These are phyloP conservation scores for Hydroisotoma schaefferi DNA, from an alignment of 2,888 invertebrate genomes.

Conservation along the genomic window DNA sequence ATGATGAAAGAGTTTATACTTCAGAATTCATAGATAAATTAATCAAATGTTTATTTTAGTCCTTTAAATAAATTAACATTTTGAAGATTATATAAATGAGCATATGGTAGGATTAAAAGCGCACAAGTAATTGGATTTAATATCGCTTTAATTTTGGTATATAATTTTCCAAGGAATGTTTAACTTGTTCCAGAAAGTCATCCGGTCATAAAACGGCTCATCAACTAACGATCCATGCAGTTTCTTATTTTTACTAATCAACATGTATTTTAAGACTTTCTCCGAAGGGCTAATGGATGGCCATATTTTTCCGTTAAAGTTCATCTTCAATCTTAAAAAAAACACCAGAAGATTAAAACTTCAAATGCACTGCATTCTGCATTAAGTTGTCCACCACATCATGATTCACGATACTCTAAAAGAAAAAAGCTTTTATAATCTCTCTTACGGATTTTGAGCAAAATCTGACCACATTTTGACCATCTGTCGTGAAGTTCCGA, in stretches of 20 bases:
- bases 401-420: background rate
- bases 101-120: too few species aligned
- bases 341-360: too few species aligned
- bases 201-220: constrained; percentile 37
- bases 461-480: constrained; percentile 36
- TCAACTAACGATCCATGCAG: constrained; percentile 17
- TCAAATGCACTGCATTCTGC: too few species aligned
- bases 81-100: too few species aligned
- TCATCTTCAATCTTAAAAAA: constrained; percentile 11
- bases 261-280: constrained; percentile 27
- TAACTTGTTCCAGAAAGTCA: constrained; percentile 37
- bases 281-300: constrained; percentile 9
- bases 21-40: too few species aligned
- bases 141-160: too few species aligned
- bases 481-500: constrained; percentile 32
- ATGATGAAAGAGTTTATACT: too few species aligned
- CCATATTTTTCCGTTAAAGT: constrained; percentile 21
- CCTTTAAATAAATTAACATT: too few species aligned
- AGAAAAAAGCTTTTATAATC: background rate
- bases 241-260: constrained; percentile 15
- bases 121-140: too few species aligned
- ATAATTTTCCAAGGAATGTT: constrained; percentile 39
- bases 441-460: constrained; percentile 34
- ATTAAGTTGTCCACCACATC: too few species aligned
- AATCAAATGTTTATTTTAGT: too few species aligned